Conservation (phyloP, 2,888 invertebrate species). For the Synanthedon vespiformis region DNA sequence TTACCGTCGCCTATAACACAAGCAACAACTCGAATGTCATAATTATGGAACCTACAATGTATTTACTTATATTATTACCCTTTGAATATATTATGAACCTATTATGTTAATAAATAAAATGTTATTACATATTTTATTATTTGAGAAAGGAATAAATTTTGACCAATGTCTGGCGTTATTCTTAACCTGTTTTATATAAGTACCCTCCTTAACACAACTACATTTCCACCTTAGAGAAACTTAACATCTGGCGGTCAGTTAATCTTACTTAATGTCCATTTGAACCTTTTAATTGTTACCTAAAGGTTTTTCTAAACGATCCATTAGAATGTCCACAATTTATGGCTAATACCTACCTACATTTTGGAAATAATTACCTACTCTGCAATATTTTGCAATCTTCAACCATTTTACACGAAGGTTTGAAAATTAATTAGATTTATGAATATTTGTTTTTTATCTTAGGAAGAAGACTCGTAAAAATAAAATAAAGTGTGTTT, state of each 20-base stretch:
- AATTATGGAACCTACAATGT: too few species aligned
- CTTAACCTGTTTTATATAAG: not conserved
- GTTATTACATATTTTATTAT: too few species aligned
- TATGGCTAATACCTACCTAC: conserved; percentile 14
- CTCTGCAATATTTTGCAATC: not conserved
- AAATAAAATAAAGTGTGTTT: too few species aligned
- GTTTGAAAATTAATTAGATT: not conserved
- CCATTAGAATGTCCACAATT: conserved; percentile 24
- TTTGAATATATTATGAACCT: too few species aligned
- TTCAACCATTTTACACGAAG: not conserved
- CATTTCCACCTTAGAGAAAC: conserved; percentile 16
- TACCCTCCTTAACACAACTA: not conserved
- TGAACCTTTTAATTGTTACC: conserved; percentile 30
- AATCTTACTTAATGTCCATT: conserved; percentile 37
- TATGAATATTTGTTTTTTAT: too few species aligned
- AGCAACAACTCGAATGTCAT: too few species aligned
- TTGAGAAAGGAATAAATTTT: too few species aligned
- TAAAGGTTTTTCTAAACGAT: conserved; percentile 16
- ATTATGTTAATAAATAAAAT: too few species aligned
- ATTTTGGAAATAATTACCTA: conserved; percentile 3
- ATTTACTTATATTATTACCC: too few species aligned
- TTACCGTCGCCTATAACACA: too few species aligned
- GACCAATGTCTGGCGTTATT: not conserved
- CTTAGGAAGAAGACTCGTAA: too few species aligned
- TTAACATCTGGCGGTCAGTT: conserved; percentile 31